These are phyloP conservation scores for Leptinotarsa undecemlineata DNA, from an alignment of 1,140 invertebrate species.

Conservation along the genomic window DNA sequence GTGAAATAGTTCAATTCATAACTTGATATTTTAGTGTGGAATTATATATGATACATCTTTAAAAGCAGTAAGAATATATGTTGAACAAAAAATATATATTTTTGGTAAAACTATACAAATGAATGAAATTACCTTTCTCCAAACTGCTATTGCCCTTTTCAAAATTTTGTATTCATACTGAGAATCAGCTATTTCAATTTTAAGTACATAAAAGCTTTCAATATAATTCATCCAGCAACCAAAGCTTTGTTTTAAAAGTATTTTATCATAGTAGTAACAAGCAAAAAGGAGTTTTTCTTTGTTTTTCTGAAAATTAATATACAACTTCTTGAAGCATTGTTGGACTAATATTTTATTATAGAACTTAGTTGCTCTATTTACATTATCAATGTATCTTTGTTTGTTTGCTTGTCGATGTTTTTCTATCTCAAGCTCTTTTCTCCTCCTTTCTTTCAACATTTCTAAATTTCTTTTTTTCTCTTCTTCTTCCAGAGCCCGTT, in stretches of 20 bases:
- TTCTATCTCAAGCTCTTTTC: slow-evolving; percentile 62
- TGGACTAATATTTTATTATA: slow-evolving; percentile 60
- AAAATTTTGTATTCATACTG: slow-evolving; percentile 48
- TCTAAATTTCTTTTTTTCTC: slow-evolving; percentile 62
- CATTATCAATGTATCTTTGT: slow-evolving; percentile 58
- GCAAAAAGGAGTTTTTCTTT: slow-evolving; percentile 55
- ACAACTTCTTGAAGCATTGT: slow-evolving; percentile 57
- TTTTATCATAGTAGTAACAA: slow-evolving; percentile 51
- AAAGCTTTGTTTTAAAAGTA: slow-evolving; percentile 57
- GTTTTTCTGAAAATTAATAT: slow-evolving; percentile 57
- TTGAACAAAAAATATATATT: no score
- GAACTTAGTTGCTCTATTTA: slow-evolving; percentile 62
- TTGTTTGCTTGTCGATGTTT: slow-evolving; percentile 60
- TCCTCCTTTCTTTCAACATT: slow-evolving; percentile 62
- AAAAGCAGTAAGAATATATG: no score
- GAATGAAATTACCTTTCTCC: slow-evolving; percentile 30
- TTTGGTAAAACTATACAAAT: no score
- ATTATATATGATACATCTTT: no score
- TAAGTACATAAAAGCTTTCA: slow-evolving; percentile 50
- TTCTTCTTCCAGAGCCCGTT: slow-evolving; percentile 62
- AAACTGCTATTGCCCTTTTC: slow-evolving; percentile 33
- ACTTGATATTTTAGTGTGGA: no score
- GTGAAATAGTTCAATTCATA: no score
- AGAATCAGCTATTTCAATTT: slow-evolving; percentile 38
- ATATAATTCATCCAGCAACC: slow-evolving; percentile 54